Base-by-base conservation (phyloP, 2,113 vertebrate species). In the Siniperca knerii region DNA sequence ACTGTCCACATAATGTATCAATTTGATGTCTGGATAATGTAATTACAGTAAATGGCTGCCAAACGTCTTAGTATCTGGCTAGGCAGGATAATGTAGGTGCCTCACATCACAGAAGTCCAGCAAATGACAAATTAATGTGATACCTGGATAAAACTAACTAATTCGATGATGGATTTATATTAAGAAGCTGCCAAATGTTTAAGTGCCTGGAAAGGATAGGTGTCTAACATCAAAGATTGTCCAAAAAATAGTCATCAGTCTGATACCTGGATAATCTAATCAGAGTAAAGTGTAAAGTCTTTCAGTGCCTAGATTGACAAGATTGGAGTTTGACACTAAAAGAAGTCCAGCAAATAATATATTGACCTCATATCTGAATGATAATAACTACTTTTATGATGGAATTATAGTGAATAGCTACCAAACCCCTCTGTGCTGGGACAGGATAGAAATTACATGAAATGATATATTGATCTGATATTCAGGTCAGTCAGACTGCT, bases 401-500 rank as follows among this genome's bases (percentile, higher is more conserved):
- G 70, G 65, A 93, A 77, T 83, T 88, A 79, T 72, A 40, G 73
- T 4, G 2, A 65, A 75, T 8, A 35, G 79, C 68, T 87, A 81
- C 70, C 84, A 82, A 77, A 82, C 18, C 54, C n/a, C 10, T 81
- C 73, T 58, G 66, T 74, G 75, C 71, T 6, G 61, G 48, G 68
- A 79, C 75, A 76, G 84, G 58, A 74, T 67, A 76, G 52, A 90
- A 87, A 79, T 86, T 71, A 75, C 73, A 88, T 83, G 46, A 73
- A 74, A 77, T 90, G 87, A 94, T 87, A 66, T 87, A 93, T 91
- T 85, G 90, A 91, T 90, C 66, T 86, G 76, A 86, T 90, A 92
- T 94, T 88, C 70, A 91, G 42, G 61, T 83, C 86, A 90, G 88
- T 88, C 83, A 87, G 82, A 84, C 62, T 57, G 74, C 44, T 57